A percentile compares a stretch with the other conserved stretches of the same genome.
Conservation (phyloP, 2,888 invertebrate genomes). For the Meteorus cinctellus region DNA sequence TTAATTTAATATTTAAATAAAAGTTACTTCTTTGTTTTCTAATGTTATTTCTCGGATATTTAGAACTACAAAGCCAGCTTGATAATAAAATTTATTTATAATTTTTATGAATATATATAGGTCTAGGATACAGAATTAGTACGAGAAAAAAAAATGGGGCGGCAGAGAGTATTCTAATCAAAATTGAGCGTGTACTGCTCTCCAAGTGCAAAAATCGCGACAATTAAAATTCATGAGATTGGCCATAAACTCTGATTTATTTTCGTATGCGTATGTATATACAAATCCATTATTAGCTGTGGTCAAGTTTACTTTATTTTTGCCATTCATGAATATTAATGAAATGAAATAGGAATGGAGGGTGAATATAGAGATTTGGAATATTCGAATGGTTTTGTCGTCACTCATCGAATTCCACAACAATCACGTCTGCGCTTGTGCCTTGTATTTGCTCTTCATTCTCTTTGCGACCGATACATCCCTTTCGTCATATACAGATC, state of each 20-base stretch:
- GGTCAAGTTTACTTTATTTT: background rate
- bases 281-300: conserved; percentile 7
- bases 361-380: conserved; percentile 36
- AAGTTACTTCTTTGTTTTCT: no score
- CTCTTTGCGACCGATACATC: conserved; percentile 20
- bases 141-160: no score
- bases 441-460: conserved; percentile 18
- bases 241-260: background rate
- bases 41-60: no score
- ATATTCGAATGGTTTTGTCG: conserved; percentile 5
- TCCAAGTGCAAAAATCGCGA: no score
- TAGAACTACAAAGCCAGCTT: no score
- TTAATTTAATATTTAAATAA: no score
- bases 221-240: no score
- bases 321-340: conserved; percentile 36
- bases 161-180: no score
- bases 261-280: background rate
- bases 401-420: conserved; percentile 1
- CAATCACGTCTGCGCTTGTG: conserved; percentile 19
- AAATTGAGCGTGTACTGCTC: no score
- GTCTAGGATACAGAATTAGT: no score
- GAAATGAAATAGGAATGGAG: conserved; percentile 16
- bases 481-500: conserved; percentile 18
- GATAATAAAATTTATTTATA: no score
- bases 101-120: no score